phyloP scores from a whole-genome alignment of 2,113 vertebrate genomes.

The Mastomys coucha region DNA sequence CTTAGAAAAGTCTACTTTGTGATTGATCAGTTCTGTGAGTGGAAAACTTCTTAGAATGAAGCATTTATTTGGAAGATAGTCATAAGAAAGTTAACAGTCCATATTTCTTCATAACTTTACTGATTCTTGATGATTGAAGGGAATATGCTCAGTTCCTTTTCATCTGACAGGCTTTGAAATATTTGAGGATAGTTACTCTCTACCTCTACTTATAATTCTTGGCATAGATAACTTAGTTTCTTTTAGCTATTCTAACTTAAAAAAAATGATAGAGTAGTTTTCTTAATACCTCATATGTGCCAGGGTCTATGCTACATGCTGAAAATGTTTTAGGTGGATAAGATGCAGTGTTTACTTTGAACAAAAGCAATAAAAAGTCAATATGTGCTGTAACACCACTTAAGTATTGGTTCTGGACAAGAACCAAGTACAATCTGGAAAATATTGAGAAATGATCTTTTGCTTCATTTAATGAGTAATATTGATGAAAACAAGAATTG shows the following conservation, averaged over 20 bases:
- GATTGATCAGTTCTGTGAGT: not conserved
- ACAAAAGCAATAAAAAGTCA: not conserved
- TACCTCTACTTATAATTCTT: not conserved
- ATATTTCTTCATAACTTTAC: conserved; percentile 12
- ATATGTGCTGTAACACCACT: not conserved
- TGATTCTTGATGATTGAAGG: not conserved
- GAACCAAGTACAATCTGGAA: not conserved
- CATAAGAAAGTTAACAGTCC: conserved; percentile 18
- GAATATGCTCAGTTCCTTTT: conserved; percentile 43
- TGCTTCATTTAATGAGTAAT: not conserved
- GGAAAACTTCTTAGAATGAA: conserved; percentile 43
- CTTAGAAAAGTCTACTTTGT: not conserved
- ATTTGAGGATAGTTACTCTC: not conserved
- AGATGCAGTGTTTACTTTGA: not conserved
- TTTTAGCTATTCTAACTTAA: conserved; percentile 4
- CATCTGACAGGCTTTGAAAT: not conserved
- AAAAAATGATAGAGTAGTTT: not conserved
- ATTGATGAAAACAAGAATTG: not conserved
- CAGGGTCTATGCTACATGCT: not conserved
- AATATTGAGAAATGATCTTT: not conserved
- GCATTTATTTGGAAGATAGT: conserved; percentile 10
- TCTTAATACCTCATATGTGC: not conserved
- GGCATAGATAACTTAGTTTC: not conserved
- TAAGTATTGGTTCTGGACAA: not conserved
- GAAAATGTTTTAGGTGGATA: not conserved